These are phyloP conservation scores for Drepana arcuata DNA, from an alignment of 1,140 invertebrate genomes.

Conservation along the genomic window DNA sequence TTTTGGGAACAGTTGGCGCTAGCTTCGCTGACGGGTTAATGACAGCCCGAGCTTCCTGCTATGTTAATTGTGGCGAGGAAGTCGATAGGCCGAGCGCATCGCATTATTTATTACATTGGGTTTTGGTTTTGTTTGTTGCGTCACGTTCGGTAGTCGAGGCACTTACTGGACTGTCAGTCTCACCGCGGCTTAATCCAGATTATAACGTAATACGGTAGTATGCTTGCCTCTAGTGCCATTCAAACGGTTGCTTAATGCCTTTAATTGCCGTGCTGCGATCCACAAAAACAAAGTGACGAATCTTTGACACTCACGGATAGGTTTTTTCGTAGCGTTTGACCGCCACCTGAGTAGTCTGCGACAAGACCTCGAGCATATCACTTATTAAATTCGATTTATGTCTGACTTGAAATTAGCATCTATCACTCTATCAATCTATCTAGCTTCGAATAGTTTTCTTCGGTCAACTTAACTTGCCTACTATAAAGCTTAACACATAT, in stretches of 20 bases:
- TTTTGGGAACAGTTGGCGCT: constrained; percentile 55
- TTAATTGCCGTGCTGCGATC: constrained; percentile 37
- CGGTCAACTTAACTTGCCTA: no score
- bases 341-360: no score
- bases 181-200: constrained; percentile 47
- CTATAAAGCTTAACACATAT: no score
- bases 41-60: constrained; percentile 60
- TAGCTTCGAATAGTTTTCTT: no score
- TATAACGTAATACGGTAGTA: constrained; percentile 68
- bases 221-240: constrained; percentile 47
- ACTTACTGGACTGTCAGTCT: constrained; percentile 56
- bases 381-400: no score
- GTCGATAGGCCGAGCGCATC: constrained; percentile 45
- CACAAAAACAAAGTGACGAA: constrained; percentile 18
- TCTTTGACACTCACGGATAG: constrained; percentile 11
- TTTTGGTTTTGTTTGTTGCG: constrained; percentile 36
- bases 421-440: no score
- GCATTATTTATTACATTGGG: constrained; percentile 55
- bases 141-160: constrained; percentile 37
- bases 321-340: no score
- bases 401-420: no score
- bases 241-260: constrained; percentile 50
- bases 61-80: constrained; percentile 54
- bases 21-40: constrained; percentile 57
- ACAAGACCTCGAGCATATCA: no score